Evolutionary conservation across 2,113 vertebrate species (phyloP).

Genomic region (Nannospalax galili): DNA sequence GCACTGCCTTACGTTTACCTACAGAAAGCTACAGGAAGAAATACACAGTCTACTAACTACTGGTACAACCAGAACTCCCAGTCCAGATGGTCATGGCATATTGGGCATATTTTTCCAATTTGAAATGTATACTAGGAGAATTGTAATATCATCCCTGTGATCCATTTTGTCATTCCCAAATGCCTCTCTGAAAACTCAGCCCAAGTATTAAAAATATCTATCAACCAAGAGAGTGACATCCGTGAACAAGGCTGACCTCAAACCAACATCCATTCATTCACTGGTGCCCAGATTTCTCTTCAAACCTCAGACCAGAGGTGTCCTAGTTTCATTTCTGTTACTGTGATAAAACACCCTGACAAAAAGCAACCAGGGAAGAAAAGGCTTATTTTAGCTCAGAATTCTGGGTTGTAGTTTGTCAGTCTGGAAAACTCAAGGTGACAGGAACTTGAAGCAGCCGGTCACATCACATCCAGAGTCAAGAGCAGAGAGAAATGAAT

Average conservation of each 20-base stretch:
- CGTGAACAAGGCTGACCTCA: too few species aligned
- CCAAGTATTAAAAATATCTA: not conserved
- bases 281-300: too few species aligned
- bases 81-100: too few species aligned
- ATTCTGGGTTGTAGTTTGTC: not conserved
- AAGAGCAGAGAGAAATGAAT: not conserved
- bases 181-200: not conserved
- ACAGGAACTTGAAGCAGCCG: not conserved
- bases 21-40: not conserved
- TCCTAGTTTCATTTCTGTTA: not conserved
- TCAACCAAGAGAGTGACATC: not conserved
- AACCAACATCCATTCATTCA: not conserved
- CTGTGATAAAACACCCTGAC: not conserved
- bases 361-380: not conserved
- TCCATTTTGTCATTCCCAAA: not conserved
- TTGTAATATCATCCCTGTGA: not conserved
- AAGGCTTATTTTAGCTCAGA: not conserved
- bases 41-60: too few species aligned
- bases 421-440: not conserved
- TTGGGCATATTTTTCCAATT: not conserved
- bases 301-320: too few species aligned
- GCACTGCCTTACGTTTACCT: not conserved
- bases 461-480: not conserved
- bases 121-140: too few species aligned
- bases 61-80: not conserved